phyloP scores from a whole-genome alignment of 2,113 vertebrate genomes.

The Dasyprocta punctata region DNA sequence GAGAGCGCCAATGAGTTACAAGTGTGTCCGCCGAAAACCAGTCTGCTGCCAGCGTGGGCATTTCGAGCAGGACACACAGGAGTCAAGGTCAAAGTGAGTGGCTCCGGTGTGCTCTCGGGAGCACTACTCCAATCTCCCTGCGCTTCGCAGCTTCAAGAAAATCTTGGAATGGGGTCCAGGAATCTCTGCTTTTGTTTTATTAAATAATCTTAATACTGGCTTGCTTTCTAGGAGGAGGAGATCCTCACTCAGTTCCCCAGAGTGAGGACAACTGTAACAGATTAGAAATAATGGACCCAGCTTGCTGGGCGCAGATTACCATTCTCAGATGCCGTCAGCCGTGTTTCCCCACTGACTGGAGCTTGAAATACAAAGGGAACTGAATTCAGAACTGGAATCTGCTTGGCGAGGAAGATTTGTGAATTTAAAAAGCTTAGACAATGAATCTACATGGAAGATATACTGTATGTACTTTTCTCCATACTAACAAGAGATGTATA shows the following conservation, averaged over 20 bases:
- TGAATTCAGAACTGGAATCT: not conserved
- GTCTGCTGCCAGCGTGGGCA: not conserved
- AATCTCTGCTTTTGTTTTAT: not conserved
- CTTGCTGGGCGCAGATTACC: not conserved
- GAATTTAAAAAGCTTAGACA: not conserved
- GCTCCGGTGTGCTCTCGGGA: rapidly evolving
- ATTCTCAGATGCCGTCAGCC: not conserved
- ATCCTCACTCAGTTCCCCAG: not conserved
- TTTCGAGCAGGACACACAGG: not conserved
- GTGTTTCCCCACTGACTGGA: not conserved
- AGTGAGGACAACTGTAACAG: not conserved
- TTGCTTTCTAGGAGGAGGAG: not conserved
- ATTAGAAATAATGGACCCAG: not conserved
- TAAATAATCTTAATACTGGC: not conserved
- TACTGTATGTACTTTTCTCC: not conserved
- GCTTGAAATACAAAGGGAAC: not conserved
- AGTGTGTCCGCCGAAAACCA: rapidly evolving
- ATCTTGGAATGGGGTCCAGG: not conserved
- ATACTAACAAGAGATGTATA: not conserved
- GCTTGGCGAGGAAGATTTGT: not conserved
- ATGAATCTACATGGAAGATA: not conserved
- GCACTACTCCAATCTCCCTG: not conserved
- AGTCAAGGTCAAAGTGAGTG: rapidly evolving
- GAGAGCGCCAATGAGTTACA: slow-evolving; percentile 56
- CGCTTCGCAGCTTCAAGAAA: not conserved